Conservation (phyloP, 2,888 invertebrate genomes). For the Rotaria macrura region DNA sequence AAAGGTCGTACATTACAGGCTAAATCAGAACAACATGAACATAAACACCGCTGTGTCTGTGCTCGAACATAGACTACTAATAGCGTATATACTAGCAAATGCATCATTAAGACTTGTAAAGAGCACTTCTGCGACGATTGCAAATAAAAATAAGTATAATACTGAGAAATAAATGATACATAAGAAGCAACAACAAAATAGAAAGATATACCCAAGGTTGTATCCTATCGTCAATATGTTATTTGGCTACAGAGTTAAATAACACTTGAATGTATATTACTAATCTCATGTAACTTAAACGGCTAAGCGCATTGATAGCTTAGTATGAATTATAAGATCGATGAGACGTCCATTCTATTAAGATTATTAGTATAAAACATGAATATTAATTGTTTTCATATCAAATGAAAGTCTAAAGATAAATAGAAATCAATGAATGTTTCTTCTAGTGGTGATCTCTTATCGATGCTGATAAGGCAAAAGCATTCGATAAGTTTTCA, state of each 20-base stretch:
- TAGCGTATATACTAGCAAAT: background rate
- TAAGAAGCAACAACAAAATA: too few relatives aligned
- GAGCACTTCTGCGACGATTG: background rate
- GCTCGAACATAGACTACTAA: background rate
- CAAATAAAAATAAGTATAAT: background rate
- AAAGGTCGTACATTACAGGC: background rate
- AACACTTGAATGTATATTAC: background rate
- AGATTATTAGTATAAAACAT: too few relatives aligned
- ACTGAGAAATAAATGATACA: background rate
- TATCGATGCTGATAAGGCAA: too few relatives aligned
- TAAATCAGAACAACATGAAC: background rate
- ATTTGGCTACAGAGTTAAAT: background rate
- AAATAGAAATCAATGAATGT: too few relatives aligned
- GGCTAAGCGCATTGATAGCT: too few relatives aligned
- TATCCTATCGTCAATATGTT: background rate
- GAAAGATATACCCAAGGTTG: background rate
- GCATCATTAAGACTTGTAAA: background rate
- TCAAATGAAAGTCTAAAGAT: too few relatives aligned
- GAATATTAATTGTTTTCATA: too few relatives aligned
- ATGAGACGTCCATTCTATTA: too few relatives aligned
- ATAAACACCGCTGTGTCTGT: background rate
- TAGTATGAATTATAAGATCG: too few relatives aligned
- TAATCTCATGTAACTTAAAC: too few relatives aligned
- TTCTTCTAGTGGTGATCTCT: too few relatives aligned
- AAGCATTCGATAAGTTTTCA: too few relatives aligned